A percentile compares a stretch with the other conserved stretches of the same genome.
Evolutionary conservation across 2,797 vertebrate genomes (phyloP).

Genomic region (Molossus molossus): DNA sequence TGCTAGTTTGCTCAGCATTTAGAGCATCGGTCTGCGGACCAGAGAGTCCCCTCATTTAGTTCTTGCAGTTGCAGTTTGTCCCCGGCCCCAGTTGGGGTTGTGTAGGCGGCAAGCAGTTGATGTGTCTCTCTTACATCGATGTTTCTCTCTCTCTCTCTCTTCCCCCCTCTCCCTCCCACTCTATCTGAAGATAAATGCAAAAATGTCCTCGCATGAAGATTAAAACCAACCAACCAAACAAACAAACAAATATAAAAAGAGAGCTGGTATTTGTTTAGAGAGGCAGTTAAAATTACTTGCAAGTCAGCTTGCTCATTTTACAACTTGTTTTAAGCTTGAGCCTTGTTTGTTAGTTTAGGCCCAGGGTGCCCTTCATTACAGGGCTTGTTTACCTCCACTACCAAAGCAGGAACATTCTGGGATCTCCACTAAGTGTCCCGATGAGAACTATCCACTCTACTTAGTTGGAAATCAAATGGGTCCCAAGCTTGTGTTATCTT

Average conservation of each 20-base stretch:
- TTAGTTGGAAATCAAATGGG: not conserved
- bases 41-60: too few species aligned
- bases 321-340: not conserved
- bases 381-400: not conserved
- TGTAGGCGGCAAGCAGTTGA: too few species aligned
- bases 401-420: not conserved
- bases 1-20: too few species aligned
- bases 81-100: too few species aligned
- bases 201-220: too few species aligned
- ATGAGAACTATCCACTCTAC: not conserved
- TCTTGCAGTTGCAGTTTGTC: too few species aligned
- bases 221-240: too few species aligned
- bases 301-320: not conserved
- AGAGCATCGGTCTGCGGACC: too few species aligned
- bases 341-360: not conserved
- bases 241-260: not conserved
- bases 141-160: too few species aligned
- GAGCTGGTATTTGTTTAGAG: not conserved
- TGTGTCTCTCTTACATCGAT: too few species aligned
- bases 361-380: not conserved
- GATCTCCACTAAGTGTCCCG: not conserved
- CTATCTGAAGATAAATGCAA: too few species aligned
- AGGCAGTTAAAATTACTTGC: not conserved
- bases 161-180: too few species aligned
- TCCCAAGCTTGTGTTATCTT: not conserved